phyloP scores from a whole-genome alignment of 2,888 invertebrate genomes.

The Drosophila anceps region DNA sequence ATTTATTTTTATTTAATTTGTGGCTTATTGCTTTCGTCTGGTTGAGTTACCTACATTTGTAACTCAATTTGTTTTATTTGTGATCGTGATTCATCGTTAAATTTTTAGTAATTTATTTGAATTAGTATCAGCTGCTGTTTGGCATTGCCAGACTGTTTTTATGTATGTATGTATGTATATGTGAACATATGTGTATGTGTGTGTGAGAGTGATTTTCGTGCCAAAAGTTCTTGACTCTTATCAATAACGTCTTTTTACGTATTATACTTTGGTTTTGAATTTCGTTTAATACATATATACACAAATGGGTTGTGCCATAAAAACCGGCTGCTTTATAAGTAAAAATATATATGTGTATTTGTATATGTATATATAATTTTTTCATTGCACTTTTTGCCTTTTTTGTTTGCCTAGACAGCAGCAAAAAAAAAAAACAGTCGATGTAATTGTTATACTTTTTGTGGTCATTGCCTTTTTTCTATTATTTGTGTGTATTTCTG shows the following conservation, averaged over 20 bases:
- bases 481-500: conserved; percentile 21
- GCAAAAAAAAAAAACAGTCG: neutral
- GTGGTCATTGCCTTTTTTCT: conserved; percentile 32
- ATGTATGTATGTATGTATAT: neutral
- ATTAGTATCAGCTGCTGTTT: conserved; percentile 59
- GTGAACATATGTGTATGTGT: neutral
- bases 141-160: conserved; percentile 50
- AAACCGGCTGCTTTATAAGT: conserved; percentile 42
- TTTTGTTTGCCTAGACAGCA: neutral
- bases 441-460: conserved; percentile 1
- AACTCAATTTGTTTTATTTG: conserved; percentile 25
- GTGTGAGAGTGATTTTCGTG: conserved; percentile 11
- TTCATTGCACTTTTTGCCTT: conserved; percentile 9
- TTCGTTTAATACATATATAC: conserved; percentile 26
- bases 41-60: conserved; percentile 41
- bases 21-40: conserved; percentile 25
- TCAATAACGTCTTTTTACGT: conserved; percentile 58
- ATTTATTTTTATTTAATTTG: conserved; percentile 15
- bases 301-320: conserved; percentile 26
- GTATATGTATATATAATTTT: neutral
- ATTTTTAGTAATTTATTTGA: conserved; percentile 39
- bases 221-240: conserved; percentile 52
- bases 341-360: neutral
- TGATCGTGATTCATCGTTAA: conserved; percentile 46
- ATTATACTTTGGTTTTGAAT: conserved; percentile 42